These are phyloP conservation scores for Sarcophaga rosellei DNA, from an alignment of 2,888 invertebrate species.

Conservation along the genomic window DNA sequence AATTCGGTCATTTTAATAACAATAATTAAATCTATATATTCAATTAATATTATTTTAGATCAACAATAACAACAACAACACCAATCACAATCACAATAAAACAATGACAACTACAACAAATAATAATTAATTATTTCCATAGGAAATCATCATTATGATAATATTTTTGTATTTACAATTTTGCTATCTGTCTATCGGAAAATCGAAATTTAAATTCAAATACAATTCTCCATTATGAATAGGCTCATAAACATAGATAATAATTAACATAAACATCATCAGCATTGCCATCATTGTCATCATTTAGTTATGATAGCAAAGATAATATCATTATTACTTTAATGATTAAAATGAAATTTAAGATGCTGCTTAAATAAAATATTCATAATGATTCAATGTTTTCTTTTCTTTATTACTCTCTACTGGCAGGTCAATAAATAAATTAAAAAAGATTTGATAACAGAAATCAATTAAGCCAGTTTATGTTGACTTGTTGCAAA, in stretches of 20 bases:
- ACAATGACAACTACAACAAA: not conserved
- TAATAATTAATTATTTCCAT: not conserved
- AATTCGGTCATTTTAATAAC: not conserved
- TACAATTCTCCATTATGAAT: not conserved
- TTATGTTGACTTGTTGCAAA: not conserved
- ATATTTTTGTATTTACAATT: not conserved
- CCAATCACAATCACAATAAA: too few relatives aligned
- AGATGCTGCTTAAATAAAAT: constrained; percentile 3
- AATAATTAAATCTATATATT: constrained; percentile 32
- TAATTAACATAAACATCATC: not conserved
- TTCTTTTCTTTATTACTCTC: not conserved
- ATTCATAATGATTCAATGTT: not conserved
- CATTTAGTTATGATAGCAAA: not conserved
- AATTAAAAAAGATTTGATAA: not conserved
- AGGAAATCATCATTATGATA: not conserved
- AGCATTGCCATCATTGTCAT: not conserved
- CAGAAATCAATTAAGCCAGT: constrained; percentile 9
- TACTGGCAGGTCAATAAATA: not conserved
- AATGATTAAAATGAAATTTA: constrained; percentile 32
- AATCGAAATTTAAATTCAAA: not conserved
- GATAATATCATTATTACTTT: not conserved
- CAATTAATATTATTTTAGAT: constrained; percentile 20
- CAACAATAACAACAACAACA: too few relatives aligned
- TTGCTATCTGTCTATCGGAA: too few relatives aligned
- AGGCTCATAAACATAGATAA: not conserved